Base-by-base conservation (phyloP, 2,888 invertebrate genomes). In the Aphidoletes aphidimyza region DNA sequence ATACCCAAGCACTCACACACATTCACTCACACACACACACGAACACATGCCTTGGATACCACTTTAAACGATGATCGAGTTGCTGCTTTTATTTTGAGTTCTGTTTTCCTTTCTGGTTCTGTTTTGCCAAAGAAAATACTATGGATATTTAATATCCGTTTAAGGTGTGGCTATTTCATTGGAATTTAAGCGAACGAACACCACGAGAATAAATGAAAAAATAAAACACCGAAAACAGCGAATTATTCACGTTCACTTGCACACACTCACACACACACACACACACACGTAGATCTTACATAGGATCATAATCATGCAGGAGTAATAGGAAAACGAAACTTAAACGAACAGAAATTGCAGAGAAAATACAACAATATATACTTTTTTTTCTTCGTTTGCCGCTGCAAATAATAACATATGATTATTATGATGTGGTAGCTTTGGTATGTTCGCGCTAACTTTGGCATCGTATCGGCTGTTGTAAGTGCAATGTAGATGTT, bases 81-180 rank as follows among this genome's bases (percentile, higher is more conserved):
- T 81, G 37, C 37, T 81, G 36, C 17, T 9, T 78, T 36, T 81
- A 37, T 81, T 81, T 37, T 37, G 22, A 37, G 37, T 81, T 81
- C n/a, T 81, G 81, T 81, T 36, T 81, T 37, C 69, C 69, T 30
- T 30, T 69, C 30, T 26, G 69, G 69, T 69, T 69, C 34, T 30
- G 69, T 1, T 69, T 30, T 54, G 54, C 54, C 22, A 22, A 54
- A 54, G 54, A 26, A 26, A 22, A 22, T 22, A 17, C 37, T 36
- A 22, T 37, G 37, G 81, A 81, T 37, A 81, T 81, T 81, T 81
- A 81, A 81, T 81, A 81, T 81, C 81, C 81, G 81, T 81, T 81
- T 81, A 37, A 81, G 81, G 81, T 81, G 81, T 81, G 81, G 81
- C 81, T 30, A 69, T 30, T 69, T 34, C 81, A 81, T 81, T 81